Percentiles rank a stretch among this genome's conserved stretches.
Conservation (phyloP, 1,140 invertebrate genomes). For the Medauroidea extradentata region DNA sequence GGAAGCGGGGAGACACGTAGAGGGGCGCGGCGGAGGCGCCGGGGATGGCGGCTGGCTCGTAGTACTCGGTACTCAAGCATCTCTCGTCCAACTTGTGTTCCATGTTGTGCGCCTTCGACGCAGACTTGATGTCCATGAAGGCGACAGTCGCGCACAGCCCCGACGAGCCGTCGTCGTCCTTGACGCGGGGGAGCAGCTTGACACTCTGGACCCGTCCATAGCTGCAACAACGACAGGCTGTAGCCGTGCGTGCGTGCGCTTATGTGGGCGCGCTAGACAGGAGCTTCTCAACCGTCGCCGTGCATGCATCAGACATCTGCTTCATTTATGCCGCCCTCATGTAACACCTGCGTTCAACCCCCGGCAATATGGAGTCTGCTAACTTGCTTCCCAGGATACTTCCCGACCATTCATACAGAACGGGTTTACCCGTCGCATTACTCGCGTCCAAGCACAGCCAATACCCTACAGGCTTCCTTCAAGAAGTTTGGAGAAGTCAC, state of each 20-base stretch:
- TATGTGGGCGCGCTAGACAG: too few species aligned
- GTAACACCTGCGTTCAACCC: too few species aligned
- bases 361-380: too few species aligned
- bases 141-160: constrained; percentile 76
- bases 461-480: too few species aligned
- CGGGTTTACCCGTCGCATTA: too few species aligned
- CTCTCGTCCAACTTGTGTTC: constrained; percentile 85
- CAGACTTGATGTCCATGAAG: constrained; percentile 96
- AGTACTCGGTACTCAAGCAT: constrained; percentile 85
- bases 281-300: too few species aligned
- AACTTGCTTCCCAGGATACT: too few species aligned
- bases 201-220: constrained; percentile 96
- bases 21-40: constrained; percentile 38
- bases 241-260: neutral
- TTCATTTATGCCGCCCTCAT: too few species aligned
- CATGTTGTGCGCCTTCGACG: constrained; percentile 84
- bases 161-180: constrained; percentile 56
- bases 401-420: too few species aligned
- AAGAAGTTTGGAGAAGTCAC: too few species aligned
- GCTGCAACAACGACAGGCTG: constrained; percentile 51
- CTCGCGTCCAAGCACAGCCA: too few species aligned
- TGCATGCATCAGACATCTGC: too few species aligned
- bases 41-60: constrained; percentile 76
- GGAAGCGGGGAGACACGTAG: constrained; percentile 16
- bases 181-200: constrained; percentile 69